phyloP scores from a whole-genome alignment of 2,113 vertebrate genomes.

The Labeo catla region DNA sequence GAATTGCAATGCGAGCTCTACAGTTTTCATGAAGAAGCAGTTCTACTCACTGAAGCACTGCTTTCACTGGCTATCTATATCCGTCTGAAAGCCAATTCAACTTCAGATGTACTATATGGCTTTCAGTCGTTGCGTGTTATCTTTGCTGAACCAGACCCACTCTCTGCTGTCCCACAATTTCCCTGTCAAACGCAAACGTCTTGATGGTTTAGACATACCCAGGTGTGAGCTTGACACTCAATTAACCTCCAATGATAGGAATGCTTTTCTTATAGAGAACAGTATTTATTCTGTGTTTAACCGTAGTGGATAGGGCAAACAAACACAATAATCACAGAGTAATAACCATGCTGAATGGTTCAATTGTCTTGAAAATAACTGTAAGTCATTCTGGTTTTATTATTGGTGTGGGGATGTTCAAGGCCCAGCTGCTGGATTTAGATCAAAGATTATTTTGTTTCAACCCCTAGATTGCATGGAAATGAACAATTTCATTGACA shows the following conservation, averaged over 20 bases:
- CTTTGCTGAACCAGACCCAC: constrained; percentile 51
- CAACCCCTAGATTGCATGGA: not conserved
- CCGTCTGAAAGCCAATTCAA: constrained; percentile 16
- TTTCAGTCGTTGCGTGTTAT: constrained; percentile 52
- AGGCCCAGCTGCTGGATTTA: not conserved
- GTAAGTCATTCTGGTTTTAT: not conserved
- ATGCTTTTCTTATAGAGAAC: constrained; percentile 35
- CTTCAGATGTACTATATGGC: constrained; percentile 36
- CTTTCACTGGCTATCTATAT: constrained; percentile 11
- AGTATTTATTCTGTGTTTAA: constrained; percentile 28
- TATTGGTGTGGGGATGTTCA: not conserved
- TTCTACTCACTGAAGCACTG: not conserved
- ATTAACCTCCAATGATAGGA: constrained; percentile 52
- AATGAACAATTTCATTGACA: not conserved
- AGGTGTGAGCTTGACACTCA: constrained; percentile 40
- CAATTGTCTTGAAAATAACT: constrained; percentile 16
- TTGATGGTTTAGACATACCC: constrained; percentile 33
- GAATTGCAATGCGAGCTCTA: not conserved
- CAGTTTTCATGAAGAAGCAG: not conserved
- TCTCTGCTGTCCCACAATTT: constrained; percentile 34
- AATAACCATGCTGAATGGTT: not conserved
- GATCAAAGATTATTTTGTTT: not conserved
- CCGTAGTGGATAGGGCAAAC: not conserved
- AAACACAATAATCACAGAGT: not conserved
- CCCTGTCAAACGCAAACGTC: constrained; percentile 45